A percentile compares a stretch with the other conserved stretches of the same genome.
Evolutionary conservation across 2,888 invertebrate genomes (phyloP).

Genomic region (Drosophila prostipennis): DNA sequence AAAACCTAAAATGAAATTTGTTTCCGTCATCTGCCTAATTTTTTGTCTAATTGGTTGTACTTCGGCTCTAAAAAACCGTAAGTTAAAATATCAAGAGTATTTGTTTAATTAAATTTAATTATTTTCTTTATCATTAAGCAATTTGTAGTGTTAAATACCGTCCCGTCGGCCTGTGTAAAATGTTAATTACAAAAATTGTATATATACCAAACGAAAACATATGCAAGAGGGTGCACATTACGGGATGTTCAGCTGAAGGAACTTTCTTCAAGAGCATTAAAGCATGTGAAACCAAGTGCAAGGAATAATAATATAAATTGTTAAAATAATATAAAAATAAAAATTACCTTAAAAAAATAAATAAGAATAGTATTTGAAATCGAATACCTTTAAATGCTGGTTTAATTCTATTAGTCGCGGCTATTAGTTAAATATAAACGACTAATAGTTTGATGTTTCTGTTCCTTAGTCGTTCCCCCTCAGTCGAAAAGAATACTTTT

Average conservation of each 20-base stretch:
- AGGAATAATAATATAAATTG: neutral
- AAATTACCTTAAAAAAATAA: neutral
- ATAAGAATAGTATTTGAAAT: neutral
- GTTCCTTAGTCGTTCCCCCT: neutral
- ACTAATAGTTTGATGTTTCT: neutral
- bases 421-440: no score
- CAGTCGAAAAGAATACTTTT: no score
- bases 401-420: neutral
- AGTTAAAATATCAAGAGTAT: neutral
- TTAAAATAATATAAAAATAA: neutral
- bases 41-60: neutral
- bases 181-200: conserved; percentile 1
- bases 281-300: neutral
- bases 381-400: neutral
- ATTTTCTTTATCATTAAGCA: neutral
- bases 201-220: neutral
- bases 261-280: neutral
- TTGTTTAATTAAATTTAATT: neutral
- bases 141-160: neutral
- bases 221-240: neutral
- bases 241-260: neutral
- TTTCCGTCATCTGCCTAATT: no score
- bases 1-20: neutral
- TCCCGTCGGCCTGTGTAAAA: neutral
- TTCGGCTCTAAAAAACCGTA: neutral